phyloP scores from a whole-genome alignment of 2,797 vertebrate species.

The Peromyscus nudipes region DNA sequence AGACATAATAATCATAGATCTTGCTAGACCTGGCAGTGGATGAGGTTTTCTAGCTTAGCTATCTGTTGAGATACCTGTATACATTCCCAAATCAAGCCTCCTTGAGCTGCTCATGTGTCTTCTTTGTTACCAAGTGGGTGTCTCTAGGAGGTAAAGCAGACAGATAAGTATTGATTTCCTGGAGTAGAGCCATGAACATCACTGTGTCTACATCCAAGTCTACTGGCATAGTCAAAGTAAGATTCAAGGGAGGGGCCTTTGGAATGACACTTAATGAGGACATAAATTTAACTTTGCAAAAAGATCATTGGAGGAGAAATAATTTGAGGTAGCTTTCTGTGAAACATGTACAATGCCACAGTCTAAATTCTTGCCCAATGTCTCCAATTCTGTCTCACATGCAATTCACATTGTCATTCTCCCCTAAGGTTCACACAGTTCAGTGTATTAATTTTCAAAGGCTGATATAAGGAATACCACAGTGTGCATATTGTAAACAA shows the following conservation, averaged over 20 bases:
- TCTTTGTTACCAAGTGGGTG: neutral
- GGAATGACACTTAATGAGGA: neutral
- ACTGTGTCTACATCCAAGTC: neutral
- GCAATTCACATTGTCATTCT: neutral
- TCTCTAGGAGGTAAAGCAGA: neutral
- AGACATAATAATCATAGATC: too few relatives aligned
- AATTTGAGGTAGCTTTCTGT: neutral
- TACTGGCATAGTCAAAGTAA: neutral
- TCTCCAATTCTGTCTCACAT: too few relatives aligned
- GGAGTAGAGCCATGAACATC: neutral
- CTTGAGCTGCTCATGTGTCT: neutral
- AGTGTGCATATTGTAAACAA: fast-evolving
- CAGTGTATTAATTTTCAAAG: neutral
- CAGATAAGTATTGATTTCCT: neutral
- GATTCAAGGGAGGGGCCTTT: neutral
- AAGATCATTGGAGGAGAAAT: neutral
- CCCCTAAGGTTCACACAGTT: too few relatives aligned
- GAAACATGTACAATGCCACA: neutral
- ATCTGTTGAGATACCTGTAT: neutral
- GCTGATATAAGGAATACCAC: neutral
- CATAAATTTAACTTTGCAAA: neutral
- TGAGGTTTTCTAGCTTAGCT: neutral
- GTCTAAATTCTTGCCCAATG: neutral
- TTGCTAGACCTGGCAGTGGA: neutral
- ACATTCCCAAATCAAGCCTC: neutral